A percentile compares a stretch with the other conserved stretches of the same genome.
Evolutionary conservation across 1,140 invertebrate species (phyloP).

Genomic region (Eumaeus atala): DNA sequence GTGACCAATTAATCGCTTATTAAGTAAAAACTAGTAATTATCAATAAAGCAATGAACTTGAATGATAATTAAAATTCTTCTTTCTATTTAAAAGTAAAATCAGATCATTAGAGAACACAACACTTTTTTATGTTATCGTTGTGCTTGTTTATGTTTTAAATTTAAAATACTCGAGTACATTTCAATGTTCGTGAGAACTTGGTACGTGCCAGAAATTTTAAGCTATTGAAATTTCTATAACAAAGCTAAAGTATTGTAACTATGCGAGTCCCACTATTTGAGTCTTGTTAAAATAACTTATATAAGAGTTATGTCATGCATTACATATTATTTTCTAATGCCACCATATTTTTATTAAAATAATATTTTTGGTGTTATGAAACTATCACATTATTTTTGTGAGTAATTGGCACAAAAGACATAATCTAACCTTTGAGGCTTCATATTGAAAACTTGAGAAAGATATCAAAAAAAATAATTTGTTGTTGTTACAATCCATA

Average conservation of each 20-base stretch:
- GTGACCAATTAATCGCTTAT: slow-evolving; percentile 23
- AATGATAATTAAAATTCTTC: background rate
- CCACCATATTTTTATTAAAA: no score
- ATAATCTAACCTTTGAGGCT: no score
- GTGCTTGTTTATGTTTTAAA: background rate
- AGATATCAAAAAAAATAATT: no score
- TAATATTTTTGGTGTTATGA: no score
- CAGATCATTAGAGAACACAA: background rate
- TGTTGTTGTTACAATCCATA: no score
- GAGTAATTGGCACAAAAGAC: no score
- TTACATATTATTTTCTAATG: no score
- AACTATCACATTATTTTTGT: no score
- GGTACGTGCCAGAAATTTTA: slow-evolving; percentile 57
- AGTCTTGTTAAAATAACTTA: slow-evolving; percentile 6
- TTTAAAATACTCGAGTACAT: background rate
- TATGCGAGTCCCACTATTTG: background rate
- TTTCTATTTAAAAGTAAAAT: background rate
- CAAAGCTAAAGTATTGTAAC: slow-evolving; percentile 1
- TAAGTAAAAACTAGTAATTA: slow-evolving; percentile 18
- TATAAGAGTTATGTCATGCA: no score
- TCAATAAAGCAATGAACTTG: no score
- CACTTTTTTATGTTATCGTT: no score
- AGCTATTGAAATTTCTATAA: slow-evolving; percentile 38
- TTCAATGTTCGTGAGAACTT: slow-evolving; percentile 46
- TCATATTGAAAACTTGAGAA: no score